Evolutionary conservation across 2,113 vertebrate genomes (phyloP).

Genomic region (Empidonax alnorum): DNA sequence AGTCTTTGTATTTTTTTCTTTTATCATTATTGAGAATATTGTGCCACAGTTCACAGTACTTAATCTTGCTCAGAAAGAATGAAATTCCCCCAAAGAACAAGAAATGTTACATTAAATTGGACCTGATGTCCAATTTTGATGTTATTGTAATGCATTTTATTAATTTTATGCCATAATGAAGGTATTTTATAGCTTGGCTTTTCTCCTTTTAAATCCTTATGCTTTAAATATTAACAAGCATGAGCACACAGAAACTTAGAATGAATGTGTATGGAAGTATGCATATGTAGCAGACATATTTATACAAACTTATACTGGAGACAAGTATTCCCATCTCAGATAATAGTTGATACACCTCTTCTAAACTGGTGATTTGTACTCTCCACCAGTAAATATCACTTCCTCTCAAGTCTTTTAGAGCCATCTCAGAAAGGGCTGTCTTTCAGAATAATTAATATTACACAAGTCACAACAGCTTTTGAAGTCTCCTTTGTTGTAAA

Average conservation of each 20-base stretch:
- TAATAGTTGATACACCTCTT: not conserved
- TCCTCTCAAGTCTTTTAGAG: not conserved
- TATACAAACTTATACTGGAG: not conserved
- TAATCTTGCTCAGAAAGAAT: not conserved
- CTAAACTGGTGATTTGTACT: not conserved
- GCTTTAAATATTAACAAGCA: not conserved
- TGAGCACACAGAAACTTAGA: not conserved
- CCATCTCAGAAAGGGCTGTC: not conserved
- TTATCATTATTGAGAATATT: not conserved
- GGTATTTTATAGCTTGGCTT: not conserved
- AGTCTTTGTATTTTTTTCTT: not conserved
- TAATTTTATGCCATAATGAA: not conserved
- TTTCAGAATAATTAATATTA: slow-evolving; percentile 1
- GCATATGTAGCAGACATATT: not conserved
- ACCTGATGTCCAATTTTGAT: not conserved
- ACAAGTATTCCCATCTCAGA: not conserved
- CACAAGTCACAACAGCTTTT: not conserved
- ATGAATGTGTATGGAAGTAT: not conserved
- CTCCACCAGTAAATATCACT: not conserved
- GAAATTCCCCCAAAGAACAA: not conserved
- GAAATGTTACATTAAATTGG: not conserved
- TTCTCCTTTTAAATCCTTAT: not conserved
- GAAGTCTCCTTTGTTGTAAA: not conserved
- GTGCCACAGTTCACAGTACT: not conserved
- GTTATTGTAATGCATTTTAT: not conserved